A percentile compares a stretch with the other conserved stretches of the same genome.
phyloP scores from a whole-genome alignment of 1,140 invertebrate species.

The Drosophila auraria region DNA sequence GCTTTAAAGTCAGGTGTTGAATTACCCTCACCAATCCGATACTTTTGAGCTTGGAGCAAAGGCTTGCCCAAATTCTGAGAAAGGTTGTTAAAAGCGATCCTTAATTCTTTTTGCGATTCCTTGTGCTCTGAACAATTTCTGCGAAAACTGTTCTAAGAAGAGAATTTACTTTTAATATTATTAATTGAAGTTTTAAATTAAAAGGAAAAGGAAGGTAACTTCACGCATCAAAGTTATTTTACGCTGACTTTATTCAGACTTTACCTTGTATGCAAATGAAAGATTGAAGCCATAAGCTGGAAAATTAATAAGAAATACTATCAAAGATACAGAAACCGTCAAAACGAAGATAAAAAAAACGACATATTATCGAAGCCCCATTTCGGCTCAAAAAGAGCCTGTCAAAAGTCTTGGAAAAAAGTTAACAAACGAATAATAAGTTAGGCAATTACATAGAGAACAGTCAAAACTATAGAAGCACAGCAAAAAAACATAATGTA shows the following conservation, averaged over 20 bases:
- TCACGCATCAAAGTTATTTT: too few species aligned
- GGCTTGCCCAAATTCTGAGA: neutral
- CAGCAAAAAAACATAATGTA: conserved; percentile 40
- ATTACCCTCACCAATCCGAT: neutral
- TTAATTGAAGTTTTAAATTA: neutral
- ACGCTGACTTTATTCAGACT: too few species aligned
- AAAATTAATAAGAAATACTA: too few species aligned
- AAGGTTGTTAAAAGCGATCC: neutral
- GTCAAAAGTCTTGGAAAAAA: neutral
- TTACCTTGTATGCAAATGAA: too few species aligned
- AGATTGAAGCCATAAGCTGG: too few species aligned
- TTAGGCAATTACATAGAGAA: neutral
- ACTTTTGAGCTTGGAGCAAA: too few species aligned
- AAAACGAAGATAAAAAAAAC: neutral
- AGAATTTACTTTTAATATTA: too few species aligned
- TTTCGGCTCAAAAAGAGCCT: neutral
- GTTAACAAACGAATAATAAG: neutral
- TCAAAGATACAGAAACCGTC: too few species aligned
- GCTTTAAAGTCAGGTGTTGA: neutral
- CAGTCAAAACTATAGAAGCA: conserved; percentile 6
- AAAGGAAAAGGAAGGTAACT: neutral
- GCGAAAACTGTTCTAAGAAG: too few species aligned
- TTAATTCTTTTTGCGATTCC: too few species aligned
- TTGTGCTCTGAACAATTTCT: too few species aligned
- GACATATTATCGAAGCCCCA: neutral